These are phyloP conservation scores for Geophilus truncorum DNA, from an alignment of 2,888 invertebrate genomes.

Conservation along the genomic window DNA sequence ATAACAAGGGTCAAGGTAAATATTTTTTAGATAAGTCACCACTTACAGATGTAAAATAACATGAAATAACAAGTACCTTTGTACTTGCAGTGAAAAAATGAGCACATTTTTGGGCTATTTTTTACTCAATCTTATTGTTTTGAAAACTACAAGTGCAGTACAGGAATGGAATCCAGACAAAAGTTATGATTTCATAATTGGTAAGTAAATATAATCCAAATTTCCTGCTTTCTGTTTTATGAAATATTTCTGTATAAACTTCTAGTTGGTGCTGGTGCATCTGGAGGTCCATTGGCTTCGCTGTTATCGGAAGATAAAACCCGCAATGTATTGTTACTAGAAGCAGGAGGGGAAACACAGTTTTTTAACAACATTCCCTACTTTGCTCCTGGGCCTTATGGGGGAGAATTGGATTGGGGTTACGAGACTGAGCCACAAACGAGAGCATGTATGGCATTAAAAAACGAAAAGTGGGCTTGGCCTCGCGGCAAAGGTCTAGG, in stretches of 20 bases:
- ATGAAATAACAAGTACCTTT: too few species aligned
- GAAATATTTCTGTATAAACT: slow-evolving; percentile 46
- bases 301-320: slow-evolving; percentile 37
- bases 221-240: too few species aligned
- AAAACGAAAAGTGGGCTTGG: not conserved
- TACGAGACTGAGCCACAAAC: not conserved
- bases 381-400: slow-evolving; percentile 56
- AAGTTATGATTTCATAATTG: not conserved
- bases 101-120: not conserved
- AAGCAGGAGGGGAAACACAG: slow-evolving; percentile 62
- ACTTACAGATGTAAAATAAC: too few species aligned
- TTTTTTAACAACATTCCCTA: slow-evolving; percentile 65
- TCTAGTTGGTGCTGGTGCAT: slow-evolving; percentile 61
- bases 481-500: not conserved
- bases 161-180: not conserved
- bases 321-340: slow-evolving; percentile 58
- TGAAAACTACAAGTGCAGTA: not conserved
- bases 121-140: not conserved
- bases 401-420: slow-evolving; percentile 5
- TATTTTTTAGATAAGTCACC: too few species aligned
- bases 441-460: slow-evolving; percentile 53
- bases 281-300: slow-evolving; percentile 63
- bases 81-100: too few species aligned
- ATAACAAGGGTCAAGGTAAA: too few species aligned
- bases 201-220: not conserved